Percentiles rank a stretch among this genome's conserved stretches.
phyloP scores from a whole-genome alignment of 2,888 invertebrate genomes.

The Tachina lurida region DNA sequence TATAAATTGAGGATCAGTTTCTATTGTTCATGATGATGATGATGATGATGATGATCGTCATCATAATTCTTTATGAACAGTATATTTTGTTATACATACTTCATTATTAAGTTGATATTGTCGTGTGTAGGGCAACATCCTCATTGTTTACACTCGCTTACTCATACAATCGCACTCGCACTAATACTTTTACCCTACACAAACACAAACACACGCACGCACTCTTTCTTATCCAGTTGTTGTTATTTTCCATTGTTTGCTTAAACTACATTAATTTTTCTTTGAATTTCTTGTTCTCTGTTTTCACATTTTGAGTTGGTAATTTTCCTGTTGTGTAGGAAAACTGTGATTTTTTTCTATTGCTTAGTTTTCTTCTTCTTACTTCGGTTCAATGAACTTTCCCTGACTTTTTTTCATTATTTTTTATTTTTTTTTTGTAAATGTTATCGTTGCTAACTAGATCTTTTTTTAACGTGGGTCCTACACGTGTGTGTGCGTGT shows the following conservation, averaged over 20 bases:
- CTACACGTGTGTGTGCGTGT: constrained; percentile 42
- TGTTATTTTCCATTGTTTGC: constrained; percentile 53
- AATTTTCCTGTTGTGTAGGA: constrained; percentile 48
- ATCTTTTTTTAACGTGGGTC: constrained; percentile 34
- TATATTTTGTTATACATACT: neutral
- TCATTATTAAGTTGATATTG: constrained; percentile 46
- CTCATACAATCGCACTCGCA: neutral
- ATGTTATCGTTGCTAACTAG: constrained; percentile 5
- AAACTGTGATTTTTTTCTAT: constrained; percentile 33
- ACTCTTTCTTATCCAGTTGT: constrained; percentile 58
- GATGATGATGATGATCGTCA: constrained; percentile 25
- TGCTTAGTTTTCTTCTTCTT: constrained; percentile 19
- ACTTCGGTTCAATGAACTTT: constrained; percentile 56
- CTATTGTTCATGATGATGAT: constrained; percentile 34
- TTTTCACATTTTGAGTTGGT: constrained; percentile 11
- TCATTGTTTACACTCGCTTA: constrained; percentile 50
- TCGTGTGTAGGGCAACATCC: constrained; percentile 66
- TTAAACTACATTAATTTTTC: constrained; percentile 14
- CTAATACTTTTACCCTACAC: constrained; percentile 22
- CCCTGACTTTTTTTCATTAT: neutral
- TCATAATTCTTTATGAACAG: constrained; percentile 22
- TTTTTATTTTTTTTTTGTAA: neutral
- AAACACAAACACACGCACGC: neutral
- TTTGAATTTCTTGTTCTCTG: constrained; percentile 19
- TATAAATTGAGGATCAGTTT: constrained; percentile 62